These are phyloP conservation scores for Notolabrus celidotus DNA, from an alignment of 2,797 vertebrate genomes.

Conservation along the genomic window DNA sequence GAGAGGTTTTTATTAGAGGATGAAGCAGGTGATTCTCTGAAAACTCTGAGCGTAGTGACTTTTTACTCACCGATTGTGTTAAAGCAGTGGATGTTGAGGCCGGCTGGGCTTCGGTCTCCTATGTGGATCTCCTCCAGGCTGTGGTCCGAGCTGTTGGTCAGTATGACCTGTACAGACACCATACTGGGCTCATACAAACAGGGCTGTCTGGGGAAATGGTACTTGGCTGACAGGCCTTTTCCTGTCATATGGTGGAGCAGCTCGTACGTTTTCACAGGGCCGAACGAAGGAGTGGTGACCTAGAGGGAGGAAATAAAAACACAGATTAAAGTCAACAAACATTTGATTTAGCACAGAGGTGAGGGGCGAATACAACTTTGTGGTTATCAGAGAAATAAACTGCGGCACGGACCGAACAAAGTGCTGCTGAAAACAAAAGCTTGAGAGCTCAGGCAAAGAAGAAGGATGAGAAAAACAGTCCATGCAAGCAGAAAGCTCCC, in stretches of 20 bases:
- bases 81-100: constrained; percentile 90
- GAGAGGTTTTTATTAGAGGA: no score
- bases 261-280: constrained; percentile 87
- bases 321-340: background rate
- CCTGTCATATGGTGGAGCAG: constrained; percentile 97
- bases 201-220: constrained; percentile 92
- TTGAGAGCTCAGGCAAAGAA: constrained; percentile 10
- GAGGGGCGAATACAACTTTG: no score
- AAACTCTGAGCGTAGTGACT: no score
- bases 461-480: constrained; percentile 6
- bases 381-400: constrained; percentile 10
- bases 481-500: constrained; percentile 13
- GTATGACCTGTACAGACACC: constrained; percentile 91
- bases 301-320: constrained; percentile 55
- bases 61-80: constrained; percentile 89
- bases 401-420: background rate
- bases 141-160: constrained; percentile 90
- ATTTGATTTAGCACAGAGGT: background rate
- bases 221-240: constrained; percentile 92
- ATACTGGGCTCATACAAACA: constrained; percentile 89
- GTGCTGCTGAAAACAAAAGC: constrained; percentile 13
- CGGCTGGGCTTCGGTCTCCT: constrained; percentile 84
- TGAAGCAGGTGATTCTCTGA: no score
- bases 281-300: constrained; percentile 88
- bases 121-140: constrained; percentile 90